Percentiles rank a stretch among this genome's conserved stretches.
Conservation (phyloP, 2,797 vertebrate genomes). For the Microhierax caerulescens region DNA sequence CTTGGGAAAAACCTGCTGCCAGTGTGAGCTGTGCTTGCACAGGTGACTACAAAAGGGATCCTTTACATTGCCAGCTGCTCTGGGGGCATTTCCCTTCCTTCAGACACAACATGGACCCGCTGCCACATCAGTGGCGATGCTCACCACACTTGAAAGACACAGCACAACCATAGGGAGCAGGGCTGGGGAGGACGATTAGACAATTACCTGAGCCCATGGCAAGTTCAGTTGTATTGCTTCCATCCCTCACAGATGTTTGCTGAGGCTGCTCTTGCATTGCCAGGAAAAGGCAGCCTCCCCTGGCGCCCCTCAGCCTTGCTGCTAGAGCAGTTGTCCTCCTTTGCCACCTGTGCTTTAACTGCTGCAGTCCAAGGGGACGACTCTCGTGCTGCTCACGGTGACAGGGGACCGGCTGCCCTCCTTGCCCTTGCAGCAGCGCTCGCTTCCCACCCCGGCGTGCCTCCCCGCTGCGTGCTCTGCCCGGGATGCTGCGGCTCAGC, state of each 20-base stretch:
- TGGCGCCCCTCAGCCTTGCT: background rate
- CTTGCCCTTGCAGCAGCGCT: background rate
- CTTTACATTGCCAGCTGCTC: background rate
- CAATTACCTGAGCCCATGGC: background rate
- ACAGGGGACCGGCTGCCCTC: background rate
- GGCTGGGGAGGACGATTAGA: no score
- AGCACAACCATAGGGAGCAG: background rate
- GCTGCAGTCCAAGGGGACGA: background rate
- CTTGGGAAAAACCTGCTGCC: background rate
- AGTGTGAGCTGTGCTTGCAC: background rate
- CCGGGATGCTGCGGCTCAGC: fast-evolving
- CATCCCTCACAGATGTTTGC: background rate
- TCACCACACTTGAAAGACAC: fast-evolving
- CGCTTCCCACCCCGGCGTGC: no score
- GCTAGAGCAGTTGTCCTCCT: background rate
- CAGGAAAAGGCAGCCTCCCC: background rate
- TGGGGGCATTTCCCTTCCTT: background rate
- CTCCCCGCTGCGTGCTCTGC: no score
- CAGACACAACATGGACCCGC: background rate
- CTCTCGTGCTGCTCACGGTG: fast-evolving
- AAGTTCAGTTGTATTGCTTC: background rate
- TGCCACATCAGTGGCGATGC: background rate
- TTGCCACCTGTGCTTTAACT: fast-evolving
- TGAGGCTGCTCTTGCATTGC: background rate
- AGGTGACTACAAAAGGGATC: background rate